Evolutionary conservation across 2,113 vertebrate genomes (phyloP).

Genomic region (Mormoops blainvillei): DNA sequence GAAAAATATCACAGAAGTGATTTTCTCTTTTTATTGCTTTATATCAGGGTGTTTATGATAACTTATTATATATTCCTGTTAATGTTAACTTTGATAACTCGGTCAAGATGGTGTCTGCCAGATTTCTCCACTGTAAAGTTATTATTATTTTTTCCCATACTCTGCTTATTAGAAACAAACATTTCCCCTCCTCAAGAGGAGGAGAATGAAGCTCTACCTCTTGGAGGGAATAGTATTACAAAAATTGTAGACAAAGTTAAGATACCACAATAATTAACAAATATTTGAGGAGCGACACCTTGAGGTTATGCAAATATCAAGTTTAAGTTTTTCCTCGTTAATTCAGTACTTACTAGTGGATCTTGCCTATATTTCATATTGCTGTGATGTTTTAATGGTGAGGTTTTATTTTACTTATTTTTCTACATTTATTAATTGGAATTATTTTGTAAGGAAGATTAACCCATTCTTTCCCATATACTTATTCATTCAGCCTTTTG

Average conservation of each 20-base stretch:
- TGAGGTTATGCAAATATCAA: neutral
- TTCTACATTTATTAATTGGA: neutral
- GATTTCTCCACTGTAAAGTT: neutral
- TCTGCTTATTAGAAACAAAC: neutral
- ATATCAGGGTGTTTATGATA: neutral
- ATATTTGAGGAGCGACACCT: neutral
- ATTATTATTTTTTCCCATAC: neutral
- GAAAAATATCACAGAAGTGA: neutral
- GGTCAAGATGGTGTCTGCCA: neutral
- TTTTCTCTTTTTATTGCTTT: neutral
- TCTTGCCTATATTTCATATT: neutral
- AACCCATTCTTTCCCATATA: neutral
- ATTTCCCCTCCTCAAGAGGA: neutral
- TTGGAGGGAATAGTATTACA: neutral
- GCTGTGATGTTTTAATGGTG: neutral
- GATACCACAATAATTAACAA: neutral
- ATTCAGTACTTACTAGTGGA: neutral
- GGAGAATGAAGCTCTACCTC: neutral
- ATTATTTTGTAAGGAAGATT: neutral
- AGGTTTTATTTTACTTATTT: neutral
- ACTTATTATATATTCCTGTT: neutral
- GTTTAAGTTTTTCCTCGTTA: neutral
- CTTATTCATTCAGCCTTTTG: neutral
- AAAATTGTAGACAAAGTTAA: neutral
- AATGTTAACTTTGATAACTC: neutral